These are phyloP conservation scores for Apostichopus californicus DNA, from an alignment of 35 echinoderm and acorn worm genomes.

Conservation along the genomic window DNA sequence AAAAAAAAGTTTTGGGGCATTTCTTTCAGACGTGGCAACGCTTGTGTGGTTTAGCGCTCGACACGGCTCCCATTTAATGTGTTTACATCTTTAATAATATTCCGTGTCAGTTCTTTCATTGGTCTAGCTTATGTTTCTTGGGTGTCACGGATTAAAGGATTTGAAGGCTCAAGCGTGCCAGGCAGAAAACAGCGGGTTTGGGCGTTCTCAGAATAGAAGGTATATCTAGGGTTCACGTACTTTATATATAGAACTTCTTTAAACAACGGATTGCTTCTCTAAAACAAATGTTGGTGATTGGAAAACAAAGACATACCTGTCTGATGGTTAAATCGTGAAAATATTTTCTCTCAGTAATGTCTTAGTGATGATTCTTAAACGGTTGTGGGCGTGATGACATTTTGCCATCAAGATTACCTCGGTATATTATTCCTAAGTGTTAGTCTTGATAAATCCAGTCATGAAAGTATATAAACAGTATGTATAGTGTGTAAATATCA, in stretches of 20 bases:
- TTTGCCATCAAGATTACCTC: too few species aligned
- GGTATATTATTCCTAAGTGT: too few species aligned
- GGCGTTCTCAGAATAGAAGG: not conserved
- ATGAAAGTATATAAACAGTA: too few species aligned
- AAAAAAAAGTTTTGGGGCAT: conserved; percentile 8
- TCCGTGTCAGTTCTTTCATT: conserved; percentile 29
- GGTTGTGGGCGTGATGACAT: too few species aligned
- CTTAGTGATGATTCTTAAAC: too few species aligned
- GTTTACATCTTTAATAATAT: conserved; percentile 28
- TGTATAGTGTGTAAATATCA: too few species aligned
- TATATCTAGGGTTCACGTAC: not conserved
- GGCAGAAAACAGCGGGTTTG: not conserved
- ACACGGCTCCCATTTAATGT: conserved; percentile 44
- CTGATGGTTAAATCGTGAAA: too few species aligned
- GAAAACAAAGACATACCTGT: too few species aligned
- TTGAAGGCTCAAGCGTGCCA: conserved; percentile 15
- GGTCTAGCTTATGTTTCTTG: not conserved
- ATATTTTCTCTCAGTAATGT: too few species aligned
- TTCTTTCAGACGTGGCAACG: conserved; percentile 12
- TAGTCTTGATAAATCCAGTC: too few species aligned
- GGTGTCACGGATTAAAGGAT: conserved; percentile 42
- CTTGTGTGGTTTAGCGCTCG: conserved; percentile 44
- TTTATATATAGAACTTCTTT: not conserved
- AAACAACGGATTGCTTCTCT: too few species aligned
- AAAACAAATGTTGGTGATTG: too few species aligned